A percentile compares a stretch with the other conserved stretches of the same genome.
These are phyloP conservation scores for Haemorhous mexicanus DNA, from an alignment of 2,113 vertebrate genomes.

Conservation along the genomic window DNA sequence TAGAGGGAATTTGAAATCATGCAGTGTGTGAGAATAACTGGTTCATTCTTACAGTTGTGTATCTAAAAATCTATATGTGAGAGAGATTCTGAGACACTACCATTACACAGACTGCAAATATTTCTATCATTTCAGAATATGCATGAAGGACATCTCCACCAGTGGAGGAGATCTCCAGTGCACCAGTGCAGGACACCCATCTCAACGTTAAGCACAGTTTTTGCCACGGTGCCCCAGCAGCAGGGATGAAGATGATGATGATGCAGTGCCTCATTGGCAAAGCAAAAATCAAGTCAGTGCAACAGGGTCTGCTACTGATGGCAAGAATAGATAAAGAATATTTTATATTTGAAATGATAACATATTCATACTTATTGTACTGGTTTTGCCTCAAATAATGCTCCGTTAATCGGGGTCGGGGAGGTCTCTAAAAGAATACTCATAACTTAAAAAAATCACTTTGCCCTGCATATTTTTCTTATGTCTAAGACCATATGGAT, in stretches of 20 bases:
- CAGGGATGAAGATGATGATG: background rate
- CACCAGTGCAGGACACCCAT: background rate
- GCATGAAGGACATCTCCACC: background rate
- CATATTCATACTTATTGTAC: background rate
- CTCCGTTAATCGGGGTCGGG: background rate
- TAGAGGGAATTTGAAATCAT: background rate
- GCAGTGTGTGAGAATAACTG: background rate
- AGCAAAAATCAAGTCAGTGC: background rate
- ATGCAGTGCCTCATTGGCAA: background rate
- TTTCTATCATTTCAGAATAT: background rate
- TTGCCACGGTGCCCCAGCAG: background rate
- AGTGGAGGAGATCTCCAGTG: background rate
- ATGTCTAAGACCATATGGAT: background rate
- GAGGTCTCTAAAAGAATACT: background rate
- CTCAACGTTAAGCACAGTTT: background rate
- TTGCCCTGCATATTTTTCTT: background rate
- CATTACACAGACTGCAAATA: background rate
- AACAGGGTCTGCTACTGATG: background rate
- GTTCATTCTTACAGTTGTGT: background rate
- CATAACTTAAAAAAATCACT: background rate
- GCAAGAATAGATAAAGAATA: background rate
- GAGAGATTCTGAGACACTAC: background rate
- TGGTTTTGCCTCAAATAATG: background rate
- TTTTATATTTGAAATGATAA: background rate
- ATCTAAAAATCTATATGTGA: background rate